These are phyloP conservation scores for Dolichotis patagonum DNA, from an alignment of 2,113 vertebrate species.

Conservation along the genomic window DNA sequence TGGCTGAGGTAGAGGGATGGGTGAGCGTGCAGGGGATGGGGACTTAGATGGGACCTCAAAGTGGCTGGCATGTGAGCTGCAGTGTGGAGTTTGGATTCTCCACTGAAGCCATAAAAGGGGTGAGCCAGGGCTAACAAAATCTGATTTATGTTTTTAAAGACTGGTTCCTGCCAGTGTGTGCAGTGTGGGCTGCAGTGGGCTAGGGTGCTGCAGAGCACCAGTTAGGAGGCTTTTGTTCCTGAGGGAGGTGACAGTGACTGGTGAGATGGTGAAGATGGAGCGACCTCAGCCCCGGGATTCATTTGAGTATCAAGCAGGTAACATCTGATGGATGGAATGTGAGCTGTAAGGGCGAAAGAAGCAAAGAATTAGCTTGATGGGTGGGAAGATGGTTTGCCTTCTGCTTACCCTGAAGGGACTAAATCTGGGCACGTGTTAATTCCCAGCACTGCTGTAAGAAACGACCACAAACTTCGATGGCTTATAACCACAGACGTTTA, in stretches of 20 bases:
- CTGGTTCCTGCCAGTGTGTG: not conserved
- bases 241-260: not conserved
- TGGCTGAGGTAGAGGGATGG: not conserved
- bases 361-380: not conserved
- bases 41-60: not conserved
- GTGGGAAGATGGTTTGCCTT: not conserved
- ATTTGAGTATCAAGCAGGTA: not conserved
- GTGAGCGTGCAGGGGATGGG: not conserved
- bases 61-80: no score
- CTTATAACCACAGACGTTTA: not conserved
- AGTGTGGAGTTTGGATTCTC: not conserved
- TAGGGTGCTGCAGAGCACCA: not conserved
- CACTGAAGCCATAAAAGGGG: not conserved
- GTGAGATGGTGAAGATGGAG: not conserved
- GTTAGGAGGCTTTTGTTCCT: not conserved
- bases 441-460: not conserved
- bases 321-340: not conserved
- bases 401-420: not conserved
- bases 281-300: not conserved
- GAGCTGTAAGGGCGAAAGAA: not conserved
- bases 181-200: not conserved
- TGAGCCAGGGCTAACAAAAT: not conserved
- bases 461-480: not conserved
- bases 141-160: not conserved
- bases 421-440: not conserved